phyloP scores from a whole-genome alignment of 2,888 invertebrate species.

The Agonopterix alstromeriana region DNA sequence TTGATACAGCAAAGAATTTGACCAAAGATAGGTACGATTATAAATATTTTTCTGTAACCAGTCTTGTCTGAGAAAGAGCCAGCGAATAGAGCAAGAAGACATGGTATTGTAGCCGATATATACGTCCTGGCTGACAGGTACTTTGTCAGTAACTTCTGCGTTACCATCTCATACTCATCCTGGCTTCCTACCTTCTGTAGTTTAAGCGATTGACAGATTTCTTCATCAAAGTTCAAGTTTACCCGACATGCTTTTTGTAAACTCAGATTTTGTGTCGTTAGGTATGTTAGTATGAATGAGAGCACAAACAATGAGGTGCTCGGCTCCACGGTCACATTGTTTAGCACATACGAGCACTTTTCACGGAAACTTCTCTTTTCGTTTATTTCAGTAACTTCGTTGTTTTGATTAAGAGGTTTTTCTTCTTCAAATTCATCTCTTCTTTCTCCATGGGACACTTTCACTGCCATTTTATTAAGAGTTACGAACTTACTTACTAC shows the following conservation, averaged over 20 bases:
- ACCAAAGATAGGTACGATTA: constrained; percentile 83
- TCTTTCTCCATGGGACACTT: constrained; percentile 43
- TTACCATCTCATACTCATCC: constrained; percentile 71
- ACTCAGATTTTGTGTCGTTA: constrained; percentile 87
- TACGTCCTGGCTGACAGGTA: constrained; percentile 88
- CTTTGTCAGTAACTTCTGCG: constrained; percentile 82
- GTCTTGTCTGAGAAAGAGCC: constrained; percentile 84
- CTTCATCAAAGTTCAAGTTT: constrained; percentile 81
- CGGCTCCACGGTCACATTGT: constrained; percentile 54
- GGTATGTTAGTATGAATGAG: constrained; percentile 63
- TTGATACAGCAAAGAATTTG: constrained; percentile 83
- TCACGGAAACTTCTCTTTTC: constrained; percentile 24
- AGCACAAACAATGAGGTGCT: constrained; percentile 39
- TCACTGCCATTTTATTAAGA: constrained; percentile 7
- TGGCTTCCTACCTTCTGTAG: constrained; percentile 77
- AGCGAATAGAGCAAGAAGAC: constrained; percentile 84
- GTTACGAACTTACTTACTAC: too few species aligned
- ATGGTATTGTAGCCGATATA: constrained; percentile 86
- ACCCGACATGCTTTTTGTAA: constrained; percentile 91
- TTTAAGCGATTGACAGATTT: constrained; percentile 84
- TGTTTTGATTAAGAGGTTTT: constrained; percentile 20
- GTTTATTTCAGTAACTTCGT: constrained; percentile 35
- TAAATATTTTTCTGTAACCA: constrained; percentile 83
- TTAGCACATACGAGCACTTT: constrained; percentile 21
- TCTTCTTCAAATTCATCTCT: constrained; percentile 14